phyloP scores from a whole-genome alignment of 1,140 invertebrate genomes.

The Zaprionus kolodkinae region DNA sequence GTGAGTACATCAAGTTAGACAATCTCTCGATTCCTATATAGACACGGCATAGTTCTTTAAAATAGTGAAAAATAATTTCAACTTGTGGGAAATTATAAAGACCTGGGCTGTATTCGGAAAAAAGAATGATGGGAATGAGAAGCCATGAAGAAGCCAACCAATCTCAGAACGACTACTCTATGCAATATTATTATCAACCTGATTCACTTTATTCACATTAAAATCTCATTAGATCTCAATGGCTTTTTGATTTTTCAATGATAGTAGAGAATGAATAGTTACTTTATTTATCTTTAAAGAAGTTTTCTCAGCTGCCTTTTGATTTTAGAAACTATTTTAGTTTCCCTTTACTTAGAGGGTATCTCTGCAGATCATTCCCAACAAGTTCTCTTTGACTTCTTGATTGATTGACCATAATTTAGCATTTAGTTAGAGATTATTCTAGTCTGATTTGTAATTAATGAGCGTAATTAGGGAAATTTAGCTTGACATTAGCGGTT shows the following conservation, averaged over 20 bases:
- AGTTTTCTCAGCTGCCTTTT: too few species aligned
- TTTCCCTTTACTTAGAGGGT: not conserved
- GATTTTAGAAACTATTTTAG: too few species aligned
- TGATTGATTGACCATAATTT: conserved; percentile 22
- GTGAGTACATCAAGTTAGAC: not conserved
- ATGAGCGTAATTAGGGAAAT: conserved; percentile 24
- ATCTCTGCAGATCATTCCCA: not conserved
- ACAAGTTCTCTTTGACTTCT: not conserved
- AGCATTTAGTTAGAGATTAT: conserved; percentile 35
- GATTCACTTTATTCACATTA: too few species aligned
- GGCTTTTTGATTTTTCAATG: too few species aligned
- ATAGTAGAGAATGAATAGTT: too few species aligned
- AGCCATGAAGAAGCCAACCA: not conserved
- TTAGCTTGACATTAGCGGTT: conserved; percentile 1
- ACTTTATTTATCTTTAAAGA: too few species aligned
- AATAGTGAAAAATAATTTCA: not conserved
- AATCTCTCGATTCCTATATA: not conserved
- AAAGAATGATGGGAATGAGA: not conserved
- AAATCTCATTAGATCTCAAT: too few species aligned
- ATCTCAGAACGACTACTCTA: not conserved
- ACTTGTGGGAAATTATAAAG: not conserved
- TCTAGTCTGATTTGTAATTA: conserved; percentile 14
- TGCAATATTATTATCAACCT: too few species aligned
- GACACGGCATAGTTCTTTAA: not conserved
- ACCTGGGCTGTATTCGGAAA: not conserved